A percentile compares a stretch with the other conserved stretches of the same genome.
These are phyloP conservation scores for Antheraea yamamai DNA, from an alignment of 2,888 invertebrate genomes.

Conservation along the genomic window DNA sequence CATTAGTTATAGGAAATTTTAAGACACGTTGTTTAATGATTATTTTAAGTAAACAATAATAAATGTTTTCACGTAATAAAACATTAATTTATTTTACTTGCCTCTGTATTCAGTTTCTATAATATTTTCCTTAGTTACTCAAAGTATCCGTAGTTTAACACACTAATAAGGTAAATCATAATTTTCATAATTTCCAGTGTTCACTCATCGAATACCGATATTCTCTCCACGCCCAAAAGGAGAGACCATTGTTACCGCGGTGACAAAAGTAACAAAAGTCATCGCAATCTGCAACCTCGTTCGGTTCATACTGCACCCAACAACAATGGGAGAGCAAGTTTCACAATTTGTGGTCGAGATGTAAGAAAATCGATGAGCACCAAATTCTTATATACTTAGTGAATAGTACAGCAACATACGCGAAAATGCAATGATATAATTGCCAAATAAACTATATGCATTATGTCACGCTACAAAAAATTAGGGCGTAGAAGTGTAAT, in stretches of 20 bases:
- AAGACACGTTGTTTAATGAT: too few relatives aligned
- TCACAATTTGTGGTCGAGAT: constrained; percentile 64
- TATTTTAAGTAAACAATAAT: too few relatives aligned
- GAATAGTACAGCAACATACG: constrained; percentile 18
- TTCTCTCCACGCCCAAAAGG: constrained; percentile 30
- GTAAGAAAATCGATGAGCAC: constrained; percentile 60
- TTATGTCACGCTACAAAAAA: too few relatives aligned
- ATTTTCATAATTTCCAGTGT: background rate
- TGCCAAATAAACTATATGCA: background rate
- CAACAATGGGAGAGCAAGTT: constrained; percentile 62
- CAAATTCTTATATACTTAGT: constrained; percentile 28
- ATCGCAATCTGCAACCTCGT: constrained; percentile 62
- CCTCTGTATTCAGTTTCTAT: background rate
- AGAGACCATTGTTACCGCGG: constrained; percentile 37
- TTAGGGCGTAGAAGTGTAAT: too few relatives aligned
- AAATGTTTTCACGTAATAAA: too few relatives aligned
- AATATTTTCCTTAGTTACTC: background rate
- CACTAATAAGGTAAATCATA: background rate
- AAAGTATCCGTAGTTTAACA: background rate
- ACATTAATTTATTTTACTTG: background rate
- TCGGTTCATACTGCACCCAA: constrained; percentile 63
- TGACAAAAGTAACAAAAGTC: constrained; percentile 59
- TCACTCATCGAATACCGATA: constrained; percentile 22
- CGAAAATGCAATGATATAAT: background rate
- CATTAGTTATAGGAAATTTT: too few relatives aligned